A percentile compares a stretch with the other conserved stretches of the same genome.
phyloP scores from a whole-genome alignment of 2,797 vertebrate species.

The Argyrosomus regius region DNA sequence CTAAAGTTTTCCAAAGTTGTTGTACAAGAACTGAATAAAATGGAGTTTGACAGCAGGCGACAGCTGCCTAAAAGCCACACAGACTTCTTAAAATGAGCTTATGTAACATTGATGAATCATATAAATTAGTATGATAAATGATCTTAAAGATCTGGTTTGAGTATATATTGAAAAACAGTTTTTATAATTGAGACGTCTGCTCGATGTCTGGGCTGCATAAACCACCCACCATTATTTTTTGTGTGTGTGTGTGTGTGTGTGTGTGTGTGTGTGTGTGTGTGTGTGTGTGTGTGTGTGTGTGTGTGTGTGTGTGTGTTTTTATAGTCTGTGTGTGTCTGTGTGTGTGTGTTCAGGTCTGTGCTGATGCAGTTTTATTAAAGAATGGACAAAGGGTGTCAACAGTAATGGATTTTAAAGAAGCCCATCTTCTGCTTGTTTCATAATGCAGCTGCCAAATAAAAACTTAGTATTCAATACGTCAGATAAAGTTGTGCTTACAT shows the following conservation, averaged over 20 bases:
- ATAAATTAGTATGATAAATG: neutral
- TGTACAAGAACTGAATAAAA: neutral
- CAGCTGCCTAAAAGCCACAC: neutral
- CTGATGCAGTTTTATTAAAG: neutral
- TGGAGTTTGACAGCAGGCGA: too few species aligned
- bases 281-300: neutral
- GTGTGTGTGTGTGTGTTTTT: neutral
- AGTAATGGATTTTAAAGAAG: constrained; percentile 60
- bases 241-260: neutral
- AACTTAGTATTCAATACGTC: neutral
- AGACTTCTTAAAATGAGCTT: neutral
- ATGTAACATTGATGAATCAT: neutral
- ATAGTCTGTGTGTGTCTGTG: neutral
- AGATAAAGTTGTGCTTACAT: neutral
- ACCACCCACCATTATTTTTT: neutral
- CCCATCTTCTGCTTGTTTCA: constrained; percentile 11
- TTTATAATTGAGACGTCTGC: neutral
- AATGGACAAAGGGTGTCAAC: constrained; percentile 21
- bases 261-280: neutral
- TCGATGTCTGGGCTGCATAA: constrained; percentile 4
- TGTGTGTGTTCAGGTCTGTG: neutral
- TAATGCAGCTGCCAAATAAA: constrained; percentile 25
- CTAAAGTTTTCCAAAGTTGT: too few species aligned
- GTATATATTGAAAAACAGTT: neutral
- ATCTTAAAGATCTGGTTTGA: neutral